Evolutionary conservation across 53 echinoderm and acorn worm genomes (phyloP).

Genomic region (Henricia sp.): DNA sequence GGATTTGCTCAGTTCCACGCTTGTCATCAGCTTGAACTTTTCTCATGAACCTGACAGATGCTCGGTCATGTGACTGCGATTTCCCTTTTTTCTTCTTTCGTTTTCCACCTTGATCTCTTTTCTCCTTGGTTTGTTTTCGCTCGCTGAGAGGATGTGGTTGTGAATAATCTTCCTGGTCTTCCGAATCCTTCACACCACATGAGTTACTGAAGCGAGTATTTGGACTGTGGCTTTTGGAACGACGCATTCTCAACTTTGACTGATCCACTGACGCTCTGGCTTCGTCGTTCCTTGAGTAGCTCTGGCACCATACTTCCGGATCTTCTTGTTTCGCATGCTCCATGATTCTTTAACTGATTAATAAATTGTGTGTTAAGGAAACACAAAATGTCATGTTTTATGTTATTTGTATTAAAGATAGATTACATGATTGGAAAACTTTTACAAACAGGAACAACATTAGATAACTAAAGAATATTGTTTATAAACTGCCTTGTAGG

Average conservation of each 20-base stretch:
- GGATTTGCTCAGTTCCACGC: conserved; percentile 8
- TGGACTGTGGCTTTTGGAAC: conserved; percentile 44
- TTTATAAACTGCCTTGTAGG: no score
- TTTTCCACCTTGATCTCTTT: conserved; percentile 12
- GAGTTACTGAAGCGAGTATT: neutral
- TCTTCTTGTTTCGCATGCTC: conserved; percentile 40
- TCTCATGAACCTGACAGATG: conserved; percentile 31
- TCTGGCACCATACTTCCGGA: conserved; percentile 33
- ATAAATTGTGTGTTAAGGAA: no score
- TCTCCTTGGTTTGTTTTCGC: neutral
- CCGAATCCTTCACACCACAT: neutral
- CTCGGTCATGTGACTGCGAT: conserved; percentile 25
- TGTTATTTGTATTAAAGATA: no score
- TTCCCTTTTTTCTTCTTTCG: conserved; percentile 40
- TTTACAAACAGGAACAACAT: no score
- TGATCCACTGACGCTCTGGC: neutral
- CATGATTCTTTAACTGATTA: no score
- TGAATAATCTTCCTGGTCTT: neutral
- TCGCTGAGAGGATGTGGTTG: neutral
- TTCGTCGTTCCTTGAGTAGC: neutral
- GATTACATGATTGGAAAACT: no score
- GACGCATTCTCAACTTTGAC: neutral
- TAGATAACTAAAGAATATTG: no score
- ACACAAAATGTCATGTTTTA: no score
- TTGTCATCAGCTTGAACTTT: conserved; percentile 14